These are phyloP conservation scores for Lycodopsis pacificus DNA, from an alignment of 2,797 vertebrate genomes.

Conservation along the genomic window DNA sequence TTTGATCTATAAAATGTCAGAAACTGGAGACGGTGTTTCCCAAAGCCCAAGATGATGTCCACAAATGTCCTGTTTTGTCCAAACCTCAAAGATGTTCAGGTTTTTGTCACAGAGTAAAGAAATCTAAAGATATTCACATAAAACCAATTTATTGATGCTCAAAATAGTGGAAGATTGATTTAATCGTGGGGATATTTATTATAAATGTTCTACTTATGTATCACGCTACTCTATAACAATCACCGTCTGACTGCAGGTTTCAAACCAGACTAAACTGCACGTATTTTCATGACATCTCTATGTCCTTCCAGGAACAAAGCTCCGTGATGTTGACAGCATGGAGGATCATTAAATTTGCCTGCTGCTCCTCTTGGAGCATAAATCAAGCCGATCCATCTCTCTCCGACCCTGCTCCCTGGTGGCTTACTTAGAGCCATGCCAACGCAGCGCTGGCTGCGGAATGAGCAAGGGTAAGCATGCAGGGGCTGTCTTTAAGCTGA, in stretches of 20 bases:
- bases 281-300: slow-evolving; percentile 61
- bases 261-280: slow-evolving; percentile 7
- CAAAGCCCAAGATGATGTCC: too few species aligned
- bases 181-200: neutral
- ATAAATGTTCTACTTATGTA: neutral
- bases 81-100: neutral
- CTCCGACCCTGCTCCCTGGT: slow-evolving; percentile 74
- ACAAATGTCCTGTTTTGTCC: too few species aligned
- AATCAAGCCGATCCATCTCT: slow-evolving; percentile 84
- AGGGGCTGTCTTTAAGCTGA: slow-evolving; percentile 74
- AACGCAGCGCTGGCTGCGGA: slow-evolving; percentile 75
- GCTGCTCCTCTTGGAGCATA: slow-evolving; percentile 77
- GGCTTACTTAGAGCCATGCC: slow-evolving; percentile 80
- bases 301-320: slow-evolving; percentile 67
- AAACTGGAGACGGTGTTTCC: too few species aligned
- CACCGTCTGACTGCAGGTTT: neutral
- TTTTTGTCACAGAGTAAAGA: neutral
- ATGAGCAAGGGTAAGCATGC: slow-evolving; percentile 77
- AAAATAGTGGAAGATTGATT: neutral
- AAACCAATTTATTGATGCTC: neutral
- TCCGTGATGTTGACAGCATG: slow-evolving; percentile 66
- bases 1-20: too few species aligned
- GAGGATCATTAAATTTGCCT: slow-evolving; percentile 80
- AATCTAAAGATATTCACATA: neutral
- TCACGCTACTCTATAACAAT: neutral